phyloP scores from a whole-genome alignment of 37 sponge, comb jelly and placozoan genomes.

The Spongilla lacustris region DNA sequence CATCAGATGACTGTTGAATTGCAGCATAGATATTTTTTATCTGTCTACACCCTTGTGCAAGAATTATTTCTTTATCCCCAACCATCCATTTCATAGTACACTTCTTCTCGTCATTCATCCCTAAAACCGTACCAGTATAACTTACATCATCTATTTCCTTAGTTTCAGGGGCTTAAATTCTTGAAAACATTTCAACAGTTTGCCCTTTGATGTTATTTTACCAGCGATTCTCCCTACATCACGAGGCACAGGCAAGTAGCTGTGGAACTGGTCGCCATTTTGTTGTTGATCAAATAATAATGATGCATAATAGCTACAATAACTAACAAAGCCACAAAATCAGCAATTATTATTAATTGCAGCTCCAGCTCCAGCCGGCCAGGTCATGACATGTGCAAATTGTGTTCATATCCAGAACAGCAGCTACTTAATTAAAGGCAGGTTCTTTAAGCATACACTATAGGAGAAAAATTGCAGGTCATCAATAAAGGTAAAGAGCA shows the following conservation, averaged over 20 bases:
- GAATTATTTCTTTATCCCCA: background rate
- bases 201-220: background rate
- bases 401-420: no score
- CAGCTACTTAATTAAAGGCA: no score
- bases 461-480: no score
- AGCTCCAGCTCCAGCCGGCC: no score
- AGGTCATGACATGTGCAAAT: no score
- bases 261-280: background rate
- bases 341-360: no score
- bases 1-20: background rate
- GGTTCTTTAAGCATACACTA: no score
- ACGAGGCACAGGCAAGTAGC: background rate
- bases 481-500: no score
- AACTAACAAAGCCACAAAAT: no score
- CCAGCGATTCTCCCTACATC: background rate
- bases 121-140: background rate
- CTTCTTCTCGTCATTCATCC: background rate
- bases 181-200: background rate
- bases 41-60: background rate
- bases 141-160: background rate
- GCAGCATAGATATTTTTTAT: background rate
- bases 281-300: background rate
- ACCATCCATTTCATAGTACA: background rate
- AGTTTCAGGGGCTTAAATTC: background rate
- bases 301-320: no score